Evolutionary conservation across 2,797 vertebrate species (phyloP), one percentile per base, ranked within the genome.

Genomic region (Craterocephalus amniculus): DNA sequence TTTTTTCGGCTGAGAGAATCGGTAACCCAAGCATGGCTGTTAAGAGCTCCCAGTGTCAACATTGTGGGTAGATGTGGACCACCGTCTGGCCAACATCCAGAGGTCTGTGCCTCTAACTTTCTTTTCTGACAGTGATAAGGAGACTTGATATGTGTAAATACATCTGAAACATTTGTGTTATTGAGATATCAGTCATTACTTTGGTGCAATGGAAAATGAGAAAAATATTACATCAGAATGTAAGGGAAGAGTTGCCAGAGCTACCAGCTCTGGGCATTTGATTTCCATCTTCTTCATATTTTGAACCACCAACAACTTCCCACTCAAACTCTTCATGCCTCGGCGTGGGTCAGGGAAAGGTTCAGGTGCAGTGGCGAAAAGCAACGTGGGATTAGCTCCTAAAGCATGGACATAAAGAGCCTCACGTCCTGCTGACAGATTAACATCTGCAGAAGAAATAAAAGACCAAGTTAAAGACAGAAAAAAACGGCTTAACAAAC

Each of bases 1-100:
- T 88, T 86, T 91, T 86, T 90, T 80, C 71, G 55, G 58, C 79
- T 83, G 84, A 84, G 83, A 80, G 83, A 84, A 51, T 80, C 73
- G 79, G 89, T 92, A 91, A 92, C 91, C 79, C 80, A 88, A 91
- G 90, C 83, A 87, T 69, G 80, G 79, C 88, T 88, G 90, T 92
- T 90, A 89, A 93, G 88, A 91, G 91, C 88, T 88, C 78, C 79
- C 80, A 88, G 90, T 94, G 90, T 94, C 92, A 93, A 93, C 91
- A 93, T 78, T 88, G 91, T 86, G 85, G 80, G 87, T 63, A 91
- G 92, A 93, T 92, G 92, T 84, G 89, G 84, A 88, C 70, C 72
- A 74, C 75, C 64, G 81, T 83, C 88, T 94, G 92, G 91, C 89
- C 76, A 88, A 78, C 72, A 71, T 93, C 92, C 92, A 94, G 83